Conservation (phyloP, 1,140 invertebrate genomes). For the Papilio aristodemus region DNA sequence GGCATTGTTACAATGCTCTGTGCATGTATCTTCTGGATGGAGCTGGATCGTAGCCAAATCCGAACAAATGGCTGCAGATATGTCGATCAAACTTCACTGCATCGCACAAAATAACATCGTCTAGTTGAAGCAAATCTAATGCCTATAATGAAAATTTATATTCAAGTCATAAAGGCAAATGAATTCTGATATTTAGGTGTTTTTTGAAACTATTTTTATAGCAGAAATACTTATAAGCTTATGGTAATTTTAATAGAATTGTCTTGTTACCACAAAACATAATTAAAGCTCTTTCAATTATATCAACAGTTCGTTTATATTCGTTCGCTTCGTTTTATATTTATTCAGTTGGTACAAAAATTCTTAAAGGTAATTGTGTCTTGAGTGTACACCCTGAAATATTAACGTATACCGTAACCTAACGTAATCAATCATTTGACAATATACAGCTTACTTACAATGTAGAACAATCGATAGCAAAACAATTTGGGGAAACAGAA, state of each 20-base stretch:
- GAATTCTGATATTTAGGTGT: too few relatives aligned
- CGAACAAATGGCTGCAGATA: slow-evolving; percentile 23
- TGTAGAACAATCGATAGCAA: neutral
- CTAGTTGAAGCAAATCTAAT: neutral
- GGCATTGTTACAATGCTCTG: neutral
- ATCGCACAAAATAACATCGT: slow-evolving; percentile 3
- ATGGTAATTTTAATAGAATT: too few relatives aligned
- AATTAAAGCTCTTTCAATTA: neutral
- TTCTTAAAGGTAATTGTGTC: neutral
- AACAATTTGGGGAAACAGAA: neutral
- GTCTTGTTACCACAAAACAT: neutral
- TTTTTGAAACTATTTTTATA: too few relatives aligned
- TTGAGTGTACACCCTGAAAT: neutral
- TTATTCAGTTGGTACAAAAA: neutral
- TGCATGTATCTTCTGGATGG: slow-evolving; percentile 4
- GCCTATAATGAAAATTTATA: neutral
- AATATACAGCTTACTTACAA: neutral
- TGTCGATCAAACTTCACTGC: slow-evolving; percentile 28
- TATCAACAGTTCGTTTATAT: neutral
- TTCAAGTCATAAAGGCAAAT: neutral
- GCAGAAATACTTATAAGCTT: too few relatives aligned
- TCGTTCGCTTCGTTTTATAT: neutral
- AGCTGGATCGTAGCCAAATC: slow-evolving; percentile 22
- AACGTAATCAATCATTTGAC: slow-evolving; percentile 7
- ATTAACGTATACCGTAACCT: neutral